Percentiles rank a stretch among this genome's conserved stretches.
Evolutionary conservation across 2,888 invertebrate species (phyloP).

Genomic region (Dryadula phaetusa): DNA sequence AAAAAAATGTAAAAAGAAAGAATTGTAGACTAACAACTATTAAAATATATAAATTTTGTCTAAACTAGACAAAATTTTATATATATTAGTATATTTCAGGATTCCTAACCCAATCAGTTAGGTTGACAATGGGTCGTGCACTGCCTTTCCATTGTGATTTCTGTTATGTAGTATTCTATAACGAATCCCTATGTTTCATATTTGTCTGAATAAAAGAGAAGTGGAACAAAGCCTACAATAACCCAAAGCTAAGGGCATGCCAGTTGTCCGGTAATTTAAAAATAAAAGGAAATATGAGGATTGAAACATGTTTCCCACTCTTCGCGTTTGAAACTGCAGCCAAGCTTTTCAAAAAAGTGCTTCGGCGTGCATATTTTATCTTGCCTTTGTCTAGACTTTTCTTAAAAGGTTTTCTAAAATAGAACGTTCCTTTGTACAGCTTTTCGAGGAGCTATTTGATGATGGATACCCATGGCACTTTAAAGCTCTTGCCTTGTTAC

Average conservation of each 20-base stretch:
- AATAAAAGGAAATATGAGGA: conserved; percentile 13
- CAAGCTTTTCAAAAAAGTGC: conserved; percentile 38
- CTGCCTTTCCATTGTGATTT: too few species aligned
- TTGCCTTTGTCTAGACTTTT: conserved; percentile 44
- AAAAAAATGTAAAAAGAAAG: too few species aligned
- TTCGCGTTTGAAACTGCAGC: conserved; percentile 38
- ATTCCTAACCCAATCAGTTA: too few species aligned
- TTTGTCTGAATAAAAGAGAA: neutral
- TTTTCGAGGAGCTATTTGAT: conserved; percentile 38
- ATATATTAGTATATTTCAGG: too few species aligned
- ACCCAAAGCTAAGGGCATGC: neutral
- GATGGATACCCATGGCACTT: conserved; percentile 37
- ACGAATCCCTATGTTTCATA: neutral
- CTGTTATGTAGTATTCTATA: too few species aligned
- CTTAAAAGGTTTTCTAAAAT: conserved; percentile 44
- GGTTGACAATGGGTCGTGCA: too few species aligned
- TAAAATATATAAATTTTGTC: too few species aligned
- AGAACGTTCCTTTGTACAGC: conserved; percentile 38
- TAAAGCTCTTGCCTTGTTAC: conserved; percentile 31
- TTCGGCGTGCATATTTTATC: conserved; percentile 43
- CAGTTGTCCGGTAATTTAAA: conserved; percentile 3
- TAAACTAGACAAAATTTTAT: too few species aligned
- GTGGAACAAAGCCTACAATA: neutral
- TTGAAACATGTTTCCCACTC: conserved; percentile 33
- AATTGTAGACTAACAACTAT: too few species aligned